Percentiles rank a stretch among this genome's conserved stretches.
These are phyloP conservation scores for Geotrypetes seraphini DNA, from an alignment of 2,797 vertebrate species.

Conservation along the genomic window DNA sequence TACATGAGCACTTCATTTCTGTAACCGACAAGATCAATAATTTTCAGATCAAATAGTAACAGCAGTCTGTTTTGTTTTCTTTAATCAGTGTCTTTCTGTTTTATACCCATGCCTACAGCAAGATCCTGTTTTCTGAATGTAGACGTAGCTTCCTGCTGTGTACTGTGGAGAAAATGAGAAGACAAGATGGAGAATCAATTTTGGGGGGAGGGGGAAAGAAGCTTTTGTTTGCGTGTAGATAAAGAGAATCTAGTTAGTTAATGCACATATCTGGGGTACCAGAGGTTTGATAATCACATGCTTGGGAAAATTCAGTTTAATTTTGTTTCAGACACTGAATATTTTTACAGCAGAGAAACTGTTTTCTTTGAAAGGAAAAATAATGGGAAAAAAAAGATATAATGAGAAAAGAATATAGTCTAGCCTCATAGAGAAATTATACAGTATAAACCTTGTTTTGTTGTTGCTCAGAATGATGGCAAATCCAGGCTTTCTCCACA, in stretches of 20 bases:
- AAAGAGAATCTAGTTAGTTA: slow-evolving; percentile 54
- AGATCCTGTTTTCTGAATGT: slow-evolving; percentile 67
- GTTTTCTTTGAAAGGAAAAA: neutral
- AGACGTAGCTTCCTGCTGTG: slow-evolving; percentile 72
- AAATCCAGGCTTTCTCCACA: too few relatives aligned
- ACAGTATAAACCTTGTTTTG: slow-evolving; percentile 12
- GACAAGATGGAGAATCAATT: slow-evolving; percentile 64
- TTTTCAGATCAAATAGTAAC: slow-evolving; percentile 66
- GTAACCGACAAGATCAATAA: slow-evolving; percentile 56
- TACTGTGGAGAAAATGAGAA: slow-evolving; percentile 60
- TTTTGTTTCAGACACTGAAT: slow-evolving; percentile 4
- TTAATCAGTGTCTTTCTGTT: slow-evolving; percentile 64
- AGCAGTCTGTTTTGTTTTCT: slow-evolving; percentile 46
- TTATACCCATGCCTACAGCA: slow-evolving; percentile 70
- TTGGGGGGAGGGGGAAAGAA: slow-evolving; percentile 38
- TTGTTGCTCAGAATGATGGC: slow-evolving; percentile 3
- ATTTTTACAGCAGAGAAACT: slow-evolving; percentile 10
- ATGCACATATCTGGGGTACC: slow-evolving; percentile 40
- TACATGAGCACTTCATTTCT: slow-evolving; percentile 34
- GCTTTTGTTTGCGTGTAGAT: slow-evolving; percentile 50
- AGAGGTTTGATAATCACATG: slow-evolving; percentile 28
- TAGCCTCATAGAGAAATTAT: slow-evolving; percentile 11
- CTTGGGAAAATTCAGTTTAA: slow-evolving; percentile 20
- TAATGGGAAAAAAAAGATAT: neutral
- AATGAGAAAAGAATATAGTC: slow-evolving; percentile 13